A percentile compares a stretch with the other conserved stretches of the same genome.
Evolutionary conservation across 2,888 invertebrate genomes (phyloP).

Genomic region (Limnephilus rhombicus): DNA sequence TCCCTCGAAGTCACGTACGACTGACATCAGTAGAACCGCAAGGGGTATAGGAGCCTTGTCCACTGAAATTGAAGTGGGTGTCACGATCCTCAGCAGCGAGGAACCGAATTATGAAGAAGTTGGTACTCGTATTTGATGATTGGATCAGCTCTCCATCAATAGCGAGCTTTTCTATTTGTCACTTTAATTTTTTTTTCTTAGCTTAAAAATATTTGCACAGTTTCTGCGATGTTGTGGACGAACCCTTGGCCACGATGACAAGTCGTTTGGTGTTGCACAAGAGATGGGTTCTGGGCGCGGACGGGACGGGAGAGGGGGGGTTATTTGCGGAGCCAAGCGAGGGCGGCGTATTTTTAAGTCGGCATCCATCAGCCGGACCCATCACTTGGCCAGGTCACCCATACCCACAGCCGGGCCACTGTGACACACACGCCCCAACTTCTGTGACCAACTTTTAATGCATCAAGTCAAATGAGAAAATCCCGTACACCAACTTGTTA

Average conservation of each 20-base stretch:
- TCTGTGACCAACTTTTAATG: not conserved
- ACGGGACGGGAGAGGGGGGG: not conserved
- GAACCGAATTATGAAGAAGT: too few relatives aligned
- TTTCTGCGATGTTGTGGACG: not conserved
- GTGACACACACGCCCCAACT: not conserved
- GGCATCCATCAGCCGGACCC: slow-evolving; percentile 21
- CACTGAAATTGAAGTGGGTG: too few relatives aligned
- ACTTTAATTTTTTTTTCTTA: not conserved
- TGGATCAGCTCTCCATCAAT: not conserved
- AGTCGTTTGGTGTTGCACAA: not conserved
- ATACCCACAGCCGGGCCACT: not conserved
- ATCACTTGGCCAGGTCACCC: slow-evolving; percentile 22
- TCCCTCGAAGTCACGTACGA: too few relatives aligned
- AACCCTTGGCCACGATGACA: not conserved
- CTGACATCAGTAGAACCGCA: too few relatives aligned
- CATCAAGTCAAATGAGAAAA: not conserved
- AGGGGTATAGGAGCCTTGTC: too few relatives aligned
- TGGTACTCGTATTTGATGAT: not conserved
- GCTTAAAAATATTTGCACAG: not conserved
- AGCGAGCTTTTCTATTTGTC: not conserved
- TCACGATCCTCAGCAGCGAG: too few relatives aligned
- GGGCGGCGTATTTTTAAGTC: slow-evolving; percentile 41
- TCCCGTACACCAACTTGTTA: not conserved
- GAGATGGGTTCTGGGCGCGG: not conserved
- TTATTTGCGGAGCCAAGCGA: slow-evolving; percentile 22